Evolutionary conservation across 2,888 invertebrate genomes (phyloP).

Genomic region (Megalurothrips usitatus): DNA sequence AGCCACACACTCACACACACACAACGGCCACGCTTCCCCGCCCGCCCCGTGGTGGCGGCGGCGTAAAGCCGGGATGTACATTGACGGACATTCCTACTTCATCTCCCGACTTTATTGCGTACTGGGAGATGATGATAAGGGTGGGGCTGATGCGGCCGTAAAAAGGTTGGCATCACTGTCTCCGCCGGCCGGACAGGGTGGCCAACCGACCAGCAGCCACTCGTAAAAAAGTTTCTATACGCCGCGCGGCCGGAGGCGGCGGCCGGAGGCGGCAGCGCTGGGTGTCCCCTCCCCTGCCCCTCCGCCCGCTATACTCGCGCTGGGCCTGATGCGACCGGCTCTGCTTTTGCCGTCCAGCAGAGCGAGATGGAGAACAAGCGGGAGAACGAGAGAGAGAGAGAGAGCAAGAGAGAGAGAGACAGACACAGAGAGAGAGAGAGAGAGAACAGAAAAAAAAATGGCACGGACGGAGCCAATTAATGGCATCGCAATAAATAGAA

Average conservation of each 20-base stretch:
- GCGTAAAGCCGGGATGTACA: background rate
- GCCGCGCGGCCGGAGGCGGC: background rate
- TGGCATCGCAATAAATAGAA: slow-evolving; percentile 23
- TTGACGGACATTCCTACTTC: slow-evolving; percentile 8
- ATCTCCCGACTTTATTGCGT: background rate
- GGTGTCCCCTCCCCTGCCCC: no score
- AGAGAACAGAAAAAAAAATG: background rate
- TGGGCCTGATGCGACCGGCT: background rate
- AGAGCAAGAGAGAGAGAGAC: background rate
- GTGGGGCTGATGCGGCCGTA: background rate
- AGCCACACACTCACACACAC: background rate
- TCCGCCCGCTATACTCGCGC: background rate
- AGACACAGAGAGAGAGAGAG: background rate
- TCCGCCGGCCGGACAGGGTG: background rate
- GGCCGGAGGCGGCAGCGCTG: no score
- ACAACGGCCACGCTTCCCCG: background rate
- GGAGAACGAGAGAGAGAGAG: background rate
- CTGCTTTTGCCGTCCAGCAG: background rate
- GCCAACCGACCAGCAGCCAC: slow-evolving; percentile 5
- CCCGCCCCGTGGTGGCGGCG: background rate
- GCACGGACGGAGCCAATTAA: background rate
- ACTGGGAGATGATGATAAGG: background rate
- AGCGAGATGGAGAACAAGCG: background rate
- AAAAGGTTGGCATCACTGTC: slow-evolving; percentile 24
- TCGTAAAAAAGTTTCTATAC: slow-evolving; percentile 22